A percentile compares a stretch with the other conserved stretches of the same genome.
phyloP scores from a whole-genome alignment of 2,888 invertebrate species.

The Ormyrus labotus region DNA sequence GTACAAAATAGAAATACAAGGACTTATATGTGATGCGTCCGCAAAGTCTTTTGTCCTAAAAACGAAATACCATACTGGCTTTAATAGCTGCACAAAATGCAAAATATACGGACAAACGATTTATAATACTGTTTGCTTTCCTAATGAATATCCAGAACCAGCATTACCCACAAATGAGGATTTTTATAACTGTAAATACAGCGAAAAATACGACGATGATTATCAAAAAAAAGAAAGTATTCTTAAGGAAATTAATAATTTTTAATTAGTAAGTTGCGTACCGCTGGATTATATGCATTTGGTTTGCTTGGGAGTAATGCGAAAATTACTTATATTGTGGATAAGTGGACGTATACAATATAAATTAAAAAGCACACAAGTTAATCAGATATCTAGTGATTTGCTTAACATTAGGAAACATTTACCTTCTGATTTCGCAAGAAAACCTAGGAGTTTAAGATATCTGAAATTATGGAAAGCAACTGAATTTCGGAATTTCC shows the following conservation, averaged over 20 bases:
- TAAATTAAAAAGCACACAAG: background rate
- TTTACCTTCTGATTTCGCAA: no score
- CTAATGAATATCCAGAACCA: background rate
- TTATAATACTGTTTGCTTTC: background rate
- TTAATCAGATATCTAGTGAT: background rate
- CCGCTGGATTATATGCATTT: background rate
- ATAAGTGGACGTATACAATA: background rate
- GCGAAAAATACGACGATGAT: background rate
- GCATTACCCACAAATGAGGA: background rate
- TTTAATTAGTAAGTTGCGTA: background rate
- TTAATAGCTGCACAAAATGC: background rate
- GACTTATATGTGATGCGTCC: background rate
- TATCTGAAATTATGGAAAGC: no score
- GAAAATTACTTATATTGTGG: no score
- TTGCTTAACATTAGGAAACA: background rate
- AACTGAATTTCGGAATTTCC: no score
- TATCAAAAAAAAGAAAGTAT: background rate
- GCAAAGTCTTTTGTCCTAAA: background rate
- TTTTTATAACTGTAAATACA: background rate
- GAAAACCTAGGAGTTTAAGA: no score
- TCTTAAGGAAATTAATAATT: background rate
- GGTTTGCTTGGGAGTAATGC: background rate
- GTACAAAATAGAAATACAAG: background rate
- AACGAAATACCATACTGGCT: background rate
- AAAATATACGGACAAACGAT: background rate